Evolutionary conservation across 2,888 invertebrate genomes (phyloP), one percentile per base, ranked within the genome.

Genomic region (Cybosia mesomella): DNA sequence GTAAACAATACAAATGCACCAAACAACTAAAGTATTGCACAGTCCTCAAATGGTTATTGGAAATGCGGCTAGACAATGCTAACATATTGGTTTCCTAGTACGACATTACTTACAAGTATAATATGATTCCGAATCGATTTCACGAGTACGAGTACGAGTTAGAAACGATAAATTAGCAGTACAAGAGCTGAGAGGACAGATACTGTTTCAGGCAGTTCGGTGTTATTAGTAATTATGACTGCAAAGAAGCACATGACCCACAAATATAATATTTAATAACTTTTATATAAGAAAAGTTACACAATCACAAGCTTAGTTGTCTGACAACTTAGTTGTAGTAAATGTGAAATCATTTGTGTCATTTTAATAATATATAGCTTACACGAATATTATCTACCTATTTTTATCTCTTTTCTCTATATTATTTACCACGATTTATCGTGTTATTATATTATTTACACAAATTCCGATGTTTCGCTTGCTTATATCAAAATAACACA

Each of bases 1-100:
- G 77, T 83, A 77, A 74, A 77, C 74, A 78, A 73, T 74, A 73
- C 76, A 76, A 72, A 81, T 77, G 75, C 82, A 80, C 54, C 60
- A 67, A 71, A 75, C 73, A 72, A 72, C 71, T 68, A 76, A 81
- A 80, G 71, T 68, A 81, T 70, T 74, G 71, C 67, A 78, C 71
- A 55, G 24, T 63, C 55, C 24, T 22, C 72, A 67, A 62, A 72
- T 74, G 67, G 77, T 70, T 79, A 81, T 79, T 77, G 79, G 73
- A 74, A 72, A 81, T 64, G 36, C 65, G 68, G 43, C 70, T 71
- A 64, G 58, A 68, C 76, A 71, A 72, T 61, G 59, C 68, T 61
- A 76, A 70, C 80, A 71, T 70, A 76, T 72, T 72, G 76, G 68
- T 64, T 49, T 49, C 13, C 43, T 28, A 66, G 59, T 64, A 55